Percentiles rank a stretch among this genome's conserved stretches.
These are phyloP conservation scores for Pyrgilauda ruficollis DNA, from an alignment of 2,113 vertebrate genomes.

Conservation along the genomic window DNA sequence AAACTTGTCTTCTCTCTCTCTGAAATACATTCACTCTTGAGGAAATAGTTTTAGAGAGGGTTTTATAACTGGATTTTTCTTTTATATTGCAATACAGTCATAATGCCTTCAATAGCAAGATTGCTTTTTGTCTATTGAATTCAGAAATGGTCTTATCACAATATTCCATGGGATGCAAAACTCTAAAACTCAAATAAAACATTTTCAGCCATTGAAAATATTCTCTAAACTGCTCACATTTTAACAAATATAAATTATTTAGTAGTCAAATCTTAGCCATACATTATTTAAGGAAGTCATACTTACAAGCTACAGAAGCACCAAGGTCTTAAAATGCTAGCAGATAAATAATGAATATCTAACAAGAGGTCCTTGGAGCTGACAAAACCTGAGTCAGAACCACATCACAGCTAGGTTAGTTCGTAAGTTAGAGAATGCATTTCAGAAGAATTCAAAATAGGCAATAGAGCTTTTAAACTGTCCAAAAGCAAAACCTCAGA, in stretches of 20 bases:
- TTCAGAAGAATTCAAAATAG: conserved; percentile 30
- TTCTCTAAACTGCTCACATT: conserved; percentile 14
- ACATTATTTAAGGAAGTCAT: conserved; percentile 36
- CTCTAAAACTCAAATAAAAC: background rate
- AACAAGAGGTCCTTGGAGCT: background rate
- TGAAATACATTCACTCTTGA: background rate
- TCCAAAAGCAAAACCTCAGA: conserved; percentile 2
- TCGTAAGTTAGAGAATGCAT: background rate
- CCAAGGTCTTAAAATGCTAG: conserved; percentile 3
- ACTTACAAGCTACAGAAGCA: background rate
- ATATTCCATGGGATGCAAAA: background rate
- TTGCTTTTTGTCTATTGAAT: background rate
- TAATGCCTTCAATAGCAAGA: background rate
- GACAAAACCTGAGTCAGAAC: background rate
- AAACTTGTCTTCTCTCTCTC: background rate
- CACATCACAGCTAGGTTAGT: background rate
- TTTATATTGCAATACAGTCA: background rate
- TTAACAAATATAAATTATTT: conserved; percentile 52
- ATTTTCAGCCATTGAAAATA: background rate
- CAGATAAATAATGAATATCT: conserved; percentile 54
- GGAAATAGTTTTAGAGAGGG: background rate
- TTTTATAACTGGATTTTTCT: background rate
- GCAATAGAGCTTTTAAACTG: background rate
- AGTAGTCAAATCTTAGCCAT: conserved; percentile 13
- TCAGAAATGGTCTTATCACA: background rate